These are phyloP conservation scores for Ectropis crepuscularia DNA, from an alignment of 2,888 invertebrate genomes.

Conservation along the genomic window DNA sequence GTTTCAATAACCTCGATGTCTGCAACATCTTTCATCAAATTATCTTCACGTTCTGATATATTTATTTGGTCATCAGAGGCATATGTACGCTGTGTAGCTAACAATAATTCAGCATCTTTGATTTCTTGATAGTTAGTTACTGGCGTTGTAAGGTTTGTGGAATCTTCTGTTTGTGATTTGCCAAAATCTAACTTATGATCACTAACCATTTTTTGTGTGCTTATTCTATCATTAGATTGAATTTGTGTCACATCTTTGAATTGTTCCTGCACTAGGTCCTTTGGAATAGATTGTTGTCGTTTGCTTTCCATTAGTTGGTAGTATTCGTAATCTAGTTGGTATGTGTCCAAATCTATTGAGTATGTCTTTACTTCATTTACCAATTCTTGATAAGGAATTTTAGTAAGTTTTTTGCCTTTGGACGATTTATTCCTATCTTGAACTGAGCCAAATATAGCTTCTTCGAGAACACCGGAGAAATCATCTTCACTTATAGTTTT, in stretches of 20 bases:
- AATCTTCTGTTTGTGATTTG: neutral
- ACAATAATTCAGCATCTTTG: slow-evolving; percentile 52
- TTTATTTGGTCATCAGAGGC: neutral
- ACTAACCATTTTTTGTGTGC: neutral
- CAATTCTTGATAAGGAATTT: slow-evolving; percentile 66
- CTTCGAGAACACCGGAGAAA: slow-evolving; percentile 68
- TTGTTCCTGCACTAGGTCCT: neutral
- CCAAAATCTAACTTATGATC: neutral
- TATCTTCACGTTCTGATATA: neutral
- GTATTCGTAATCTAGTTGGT: slow-evolving; percentile 67
- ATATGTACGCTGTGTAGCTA: slow-evolving; percentile 30
- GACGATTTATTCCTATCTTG: slow-evolving; percentile 76
- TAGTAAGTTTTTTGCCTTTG: slow-evolving; percentile 41
- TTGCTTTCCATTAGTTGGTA: slow-evolving; percentile 53
- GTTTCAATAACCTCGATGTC: neutral
- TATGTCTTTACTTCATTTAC: slow-evolving; percentile 70
- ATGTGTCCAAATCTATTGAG: slow-evolving; percentile 63
- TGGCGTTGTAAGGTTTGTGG: slow-evolving; percentile 2
- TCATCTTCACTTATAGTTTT: slow-evolving; percentile 47
- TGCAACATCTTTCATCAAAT: neutral
- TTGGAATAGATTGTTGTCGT: slow-evolving; percentile 33
- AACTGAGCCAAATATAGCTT: slow-evolving; percentile 87
- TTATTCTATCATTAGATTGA: neutral
- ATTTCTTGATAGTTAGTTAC: slow-evolving; percentile 17
- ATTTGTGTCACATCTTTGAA: neutral